Evolutionary conservation across 1,140 invertebrate genomes (phyloP).

Genomic region (Scaptomyza graminum): DNA sequence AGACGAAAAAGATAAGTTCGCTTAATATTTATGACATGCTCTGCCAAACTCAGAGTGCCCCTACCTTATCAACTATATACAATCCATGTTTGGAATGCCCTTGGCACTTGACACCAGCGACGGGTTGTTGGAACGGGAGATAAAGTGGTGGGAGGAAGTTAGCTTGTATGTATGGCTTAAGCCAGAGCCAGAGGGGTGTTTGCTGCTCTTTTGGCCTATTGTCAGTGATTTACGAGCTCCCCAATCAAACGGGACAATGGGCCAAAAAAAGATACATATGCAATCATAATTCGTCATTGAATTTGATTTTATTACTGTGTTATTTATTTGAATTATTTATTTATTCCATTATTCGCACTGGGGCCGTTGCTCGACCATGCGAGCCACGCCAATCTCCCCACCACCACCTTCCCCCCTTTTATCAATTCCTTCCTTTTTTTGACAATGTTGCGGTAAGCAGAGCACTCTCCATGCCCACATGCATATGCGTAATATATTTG

Average conservation of each 20-base stretch:
- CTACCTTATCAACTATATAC: slow-evolving; percentile 36
- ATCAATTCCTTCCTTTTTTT: neutral
- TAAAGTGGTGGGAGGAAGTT: neutral
- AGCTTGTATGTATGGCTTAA: slow-evolving; percentile 39
- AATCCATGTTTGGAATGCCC: slow-evolving; percentile 60
- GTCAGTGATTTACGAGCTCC: slow-evolving; percentile 76
- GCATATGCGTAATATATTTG: slow-evolving; percentile 54
- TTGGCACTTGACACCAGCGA: slow-evolving; percentile 73
- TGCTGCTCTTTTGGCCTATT: slow-evolving; percentile 39
- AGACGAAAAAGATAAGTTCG: slow-evolving; percentile 76
- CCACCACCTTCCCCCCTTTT: too few species aligned
- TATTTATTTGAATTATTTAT: slow-evolving; percentile 82
- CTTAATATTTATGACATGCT: slow-evolving; percentile 82
- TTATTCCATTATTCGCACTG: slow-evolving; percentile 69
- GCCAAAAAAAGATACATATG: slow-evolving; percentile 31
- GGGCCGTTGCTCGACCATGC: neutral
- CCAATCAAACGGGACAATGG: slow-evolving; percentile 69
- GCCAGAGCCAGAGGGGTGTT: slow-evolving; percentile 60
- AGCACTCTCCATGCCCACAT: slow-evolving; percentile 29
- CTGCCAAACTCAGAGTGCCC: neutral
- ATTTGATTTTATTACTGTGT: slow-evolving; percentile 80
- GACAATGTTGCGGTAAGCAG: slow-evolving; percentile 12
- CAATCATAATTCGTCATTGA: slow-evolving; percentile 79
- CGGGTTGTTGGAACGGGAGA: slow-evolving; percentile 4
- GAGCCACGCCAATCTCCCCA: neutral